A percentile compares a stretch with the other conserved stretches of the same genome.
These are phyloP conservation scores for Alouatta palliata DNA, from an alignment of 2,113 vertebrate species.

Conservation along the genomic window DNA sequence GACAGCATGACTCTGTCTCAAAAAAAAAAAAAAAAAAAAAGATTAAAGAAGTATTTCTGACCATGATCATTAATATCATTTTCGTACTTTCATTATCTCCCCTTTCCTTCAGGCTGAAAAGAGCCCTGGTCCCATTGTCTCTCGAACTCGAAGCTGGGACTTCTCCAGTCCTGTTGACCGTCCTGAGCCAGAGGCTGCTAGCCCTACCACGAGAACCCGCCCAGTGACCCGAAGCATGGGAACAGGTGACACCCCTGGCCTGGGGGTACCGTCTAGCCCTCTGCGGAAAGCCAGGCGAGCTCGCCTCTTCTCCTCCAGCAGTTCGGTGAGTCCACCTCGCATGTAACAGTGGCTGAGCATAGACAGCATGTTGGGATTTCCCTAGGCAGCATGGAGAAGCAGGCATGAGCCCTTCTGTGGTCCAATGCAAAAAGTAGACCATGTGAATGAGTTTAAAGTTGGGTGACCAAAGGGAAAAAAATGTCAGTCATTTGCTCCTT, in stretches of 20 bases:
- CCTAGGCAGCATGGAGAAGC: accelerated
- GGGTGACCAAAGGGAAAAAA: background rate
- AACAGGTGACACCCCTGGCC: slow-evolving; percentile 82
- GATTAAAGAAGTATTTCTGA: background rate
- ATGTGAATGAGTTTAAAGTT: background rate
- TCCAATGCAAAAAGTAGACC: background rate
- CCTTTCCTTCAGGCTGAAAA: slow-evolving; percentile 78
- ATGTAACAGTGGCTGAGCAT: accelerated
- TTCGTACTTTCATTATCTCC: background rate
- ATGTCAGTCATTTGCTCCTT: background rate
- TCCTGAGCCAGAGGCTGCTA: slow-evolving; percentile 80
- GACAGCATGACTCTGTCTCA: background rate
- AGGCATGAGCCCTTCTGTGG: background rate
- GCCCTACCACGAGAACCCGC: slow-evolving; percentile 86
- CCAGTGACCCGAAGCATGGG: slow-evolving; percentile 91
- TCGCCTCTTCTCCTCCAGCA: slow-evolving; percentile 89
- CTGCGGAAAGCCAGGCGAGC: slow-evolving; percentile 88
- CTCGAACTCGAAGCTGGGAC: slow-evolving; percentile 88
- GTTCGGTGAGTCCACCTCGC: slow-evolving; percentile 85
- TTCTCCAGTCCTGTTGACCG: slow-evolving; percentile 87
- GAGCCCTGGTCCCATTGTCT: slow-evolving; percentile 76
- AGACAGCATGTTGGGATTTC: accelerated
- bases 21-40: background rate
- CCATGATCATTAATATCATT: background rate
- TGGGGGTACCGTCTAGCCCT: slow-evolving; percentile 87